Percentiles rank a stretch among this genome's conserved stretches.
phyloP scores from a whole-genome alignment of 2,113 vertebrate species.

The Pithys albifrons region DNA sequence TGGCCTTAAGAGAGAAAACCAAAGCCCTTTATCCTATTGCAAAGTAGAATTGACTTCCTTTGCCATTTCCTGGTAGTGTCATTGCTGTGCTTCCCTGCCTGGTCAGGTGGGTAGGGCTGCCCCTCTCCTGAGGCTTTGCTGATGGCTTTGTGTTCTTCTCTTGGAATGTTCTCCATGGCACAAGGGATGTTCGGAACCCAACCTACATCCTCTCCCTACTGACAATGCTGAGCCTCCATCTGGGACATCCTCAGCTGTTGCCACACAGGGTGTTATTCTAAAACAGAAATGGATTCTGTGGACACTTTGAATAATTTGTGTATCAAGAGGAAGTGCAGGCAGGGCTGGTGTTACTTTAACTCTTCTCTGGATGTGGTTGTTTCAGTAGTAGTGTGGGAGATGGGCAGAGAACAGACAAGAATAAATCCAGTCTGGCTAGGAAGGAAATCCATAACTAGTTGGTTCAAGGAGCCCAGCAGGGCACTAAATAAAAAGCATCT shows the following conservation, averaged over 20 bases:
- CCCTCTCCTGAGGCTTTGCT: neutral
- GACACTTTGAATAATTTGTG: neutral
- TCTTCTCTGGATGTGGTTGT: neutral
- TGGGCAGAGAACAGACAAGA: neutral
- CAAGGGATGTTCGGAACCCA: neutral
- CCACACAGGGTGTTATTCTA: neutral
- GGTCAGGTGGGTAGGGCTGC: fast-evolving
- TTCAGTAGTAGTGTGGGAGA: neutral
- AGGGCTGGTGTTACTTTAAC: neutral
- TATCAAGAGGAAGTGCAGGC: fast-evolving
- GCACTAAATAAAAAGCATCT: neutral
- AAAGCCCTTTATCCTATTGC: neutral
- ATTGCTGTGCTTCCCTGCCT: neutral
- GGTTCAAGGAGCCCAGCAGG: neutral
- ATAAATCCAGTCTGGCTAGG: fast-evolving
- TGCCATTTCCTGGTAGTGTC: neutral
- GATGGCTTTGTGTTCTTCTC: neutral
- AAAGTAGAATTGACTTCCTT: neutral
- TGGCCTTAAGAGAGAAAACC: neutral
- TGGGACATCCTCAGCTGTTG: neutral
- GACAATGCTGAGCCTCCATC: fast-evolving
- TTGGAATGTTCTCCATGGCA: fast-evolving
- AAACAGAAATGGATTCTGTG: neutral
- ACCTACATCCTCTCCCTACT: neutral
- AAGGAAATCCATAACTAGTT: neutral